Evolutionary conservation across 1,140 invertebrate species (phyloP).

Genomic region (Drosophila kikkawai): DNA sequence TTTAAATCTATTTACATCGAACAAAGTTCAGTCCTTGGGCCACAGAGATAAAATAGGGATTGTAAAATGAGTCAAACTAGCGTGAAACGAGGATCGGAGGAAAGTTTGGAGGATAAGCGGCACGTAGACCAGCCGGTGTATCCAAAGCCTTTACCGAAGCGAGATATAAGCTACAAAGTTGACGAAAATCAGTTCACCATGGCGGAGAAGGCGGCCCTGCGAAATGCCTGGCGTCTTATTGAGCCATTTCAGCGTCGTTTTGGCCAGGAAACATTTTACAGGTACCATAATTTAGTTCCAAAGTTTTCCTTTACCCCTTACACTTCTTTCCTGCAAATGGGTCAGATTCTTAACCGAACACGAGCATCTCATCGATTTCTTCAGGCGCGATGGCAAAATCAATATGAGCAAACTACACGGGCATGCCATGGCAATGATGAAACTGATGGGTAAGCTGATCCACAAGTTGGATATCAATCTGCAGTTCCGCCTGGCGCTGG

Average conservation of each 20-base stretch:
- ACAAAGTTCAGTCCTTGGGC: too few relatives aligned
- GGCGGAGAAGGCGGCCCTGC: conserved; percentile 36
- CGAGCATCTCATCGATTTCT: conserved; percentile 29
- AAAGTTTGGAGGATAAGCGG: neutral
- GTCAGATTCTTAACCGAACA: conserved; percentile 31
- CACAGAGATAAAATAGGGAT: too few relatives aligned
- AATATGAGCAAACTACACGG: conserved; percentile 29
- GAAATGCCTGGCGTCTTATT: conserved; percentile 50
- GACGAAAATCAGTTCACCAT: conserved; percentile 44
- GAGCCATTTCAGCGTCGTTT: conserved; percentile 51
- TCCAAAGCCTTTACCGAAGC: conserved; percentile 37
- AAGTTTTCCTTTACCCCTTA: neutral
- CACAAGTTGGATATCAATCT: conserved; percentile 24
- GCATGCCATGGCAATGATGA: conserved; percentile 45
- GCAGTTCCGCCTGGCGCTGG: conserved; percentile 38
- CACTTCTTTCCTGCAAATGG: neutral
- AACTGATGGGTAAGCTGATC: conserved; percentile 23
- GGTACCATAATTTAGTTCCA: neutral
- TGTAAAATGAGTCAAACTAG: conserved; percentile 19
- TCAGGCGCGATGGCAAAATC: conserved; percentile 22
- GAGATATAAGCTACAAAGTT: conserved; percentile 1
- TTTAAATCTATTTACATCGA: neutral
- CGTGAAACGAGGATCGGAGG: neutral
- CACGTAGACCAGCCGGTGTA: conserved; percentile 24
- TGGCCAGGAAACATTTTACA: conserved; percentile 48